Evolutionary conservation across 2,797 vertebrate genomes (phyloP).

Genomic region (Notamacropus eugenii): DNA sequence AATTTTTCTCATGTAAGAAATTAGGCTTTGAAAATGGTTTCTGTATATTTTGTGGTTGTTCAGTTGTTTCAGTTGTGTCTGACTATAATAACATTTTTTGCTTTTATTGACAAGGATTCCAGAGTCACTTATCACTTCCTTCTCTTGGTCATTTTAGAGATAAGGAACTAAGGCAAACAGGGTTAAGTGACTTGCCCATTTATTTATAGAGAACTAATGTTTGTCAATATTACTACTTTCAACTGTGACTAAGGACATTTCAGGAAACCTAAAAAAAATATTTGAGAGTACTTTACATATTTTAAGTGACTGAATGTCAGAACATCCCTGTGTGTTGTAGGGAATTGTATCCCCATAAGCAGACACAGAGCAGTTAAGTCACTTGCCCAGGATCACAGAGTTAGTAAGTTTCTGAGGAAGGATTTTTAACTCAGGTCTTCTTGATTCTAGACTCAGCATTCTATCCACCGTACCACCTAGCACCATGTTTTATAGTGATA

Average conservation of each 20-base stretch:
- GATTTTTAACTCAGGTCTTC: not conserved
- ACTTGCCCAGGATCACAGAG: not conserved
- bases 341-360: not conserved
- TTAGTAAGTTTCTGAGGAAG: not conserved
- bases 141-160: not conserved
- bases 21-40: not conserved
- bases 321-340: not conserved
- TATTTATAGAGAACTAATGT: not conserved
- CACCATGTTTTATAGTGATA: no score
- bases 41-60: not conserved
- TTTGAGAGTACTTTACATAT: not conserved
- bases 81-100: not conserved
- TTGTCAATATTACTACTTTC: not conserved
- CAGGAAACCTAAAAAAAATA: not conserved
- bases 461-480: not conserved
- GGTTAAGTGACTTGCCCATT: not conserved
- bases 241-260: not conserved
- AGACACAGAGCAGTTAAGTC: not conserved
- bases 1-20: not conserved
- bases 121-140: not conserved
- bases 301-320: not conserved
- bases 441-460: not conserved
- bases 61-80: fast-evolving
- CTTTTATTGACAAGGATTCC: not conserved
- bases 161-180: not conserved